These are phyloP conservation scores for Aquatica leii DNA, from an alignment of 2,888 invertebrate species.

Conservation along the genomic window DNA sequence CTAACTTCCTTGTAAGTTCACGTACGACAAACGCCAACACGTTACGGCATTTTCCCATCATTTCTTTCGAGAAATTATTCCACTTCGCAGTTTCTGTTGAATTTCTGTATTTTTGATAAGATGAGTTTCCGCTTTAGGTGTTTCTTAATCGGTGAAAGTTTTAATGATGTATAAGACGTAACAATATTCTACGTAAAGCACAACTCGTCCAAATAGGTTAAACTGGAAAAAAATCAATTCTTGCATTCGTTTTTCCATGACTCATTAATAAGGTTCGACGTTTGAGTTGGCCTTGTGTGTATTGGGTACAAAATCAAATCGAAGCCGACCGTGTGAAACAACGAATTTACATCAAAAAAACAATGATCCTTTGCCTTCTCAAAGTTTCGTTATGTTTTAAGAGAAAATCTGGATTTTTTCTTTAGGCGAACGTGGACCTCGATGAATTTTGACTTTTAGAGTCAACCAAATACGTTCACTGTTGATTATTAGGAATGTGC, in stretches of 20 bases:
- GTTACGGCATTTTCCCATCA: neutral
- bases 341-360: slow-evolving; percentile 1
- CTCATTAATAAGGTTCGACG: neutral
- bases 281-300: slow-evolving; percentile 5
- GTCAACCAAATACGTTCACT: neutral
- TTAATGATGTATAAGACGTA: neutral
- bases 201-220: neutral
- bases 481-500: slow-evolving; percentile 1
- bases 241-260: slow-evolving; percentile 1
- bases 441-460: neutral
- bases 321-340: slow-evolving; percentile 1
- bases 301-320: neutral
- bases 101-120: neutral
- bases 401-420: neutral
- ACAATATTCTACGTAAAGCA: neutral
- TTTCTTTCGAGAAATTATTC: neutral
- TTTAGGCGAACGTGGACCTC: neutral
- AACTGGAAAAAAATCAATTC: slow-evolving; percentile 8
- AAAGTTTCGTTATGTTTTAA: neutral
- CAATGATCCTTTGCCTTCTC: neutral
- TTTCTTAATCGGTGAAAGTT: too few species aligned
- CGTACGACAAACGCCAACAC: slow-evolving; percentile 9
- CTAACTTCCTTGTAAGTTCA: slow-evolving; percentile 5
- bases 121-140: neutral
- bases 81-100: neutral